A percentile compares a stretch with the other conserved stretches of the same genome.
Evolutionary conservation across 2,888 invertebrate species (phyloP).

Genomic region (Coleophora deauratella): DNA sequence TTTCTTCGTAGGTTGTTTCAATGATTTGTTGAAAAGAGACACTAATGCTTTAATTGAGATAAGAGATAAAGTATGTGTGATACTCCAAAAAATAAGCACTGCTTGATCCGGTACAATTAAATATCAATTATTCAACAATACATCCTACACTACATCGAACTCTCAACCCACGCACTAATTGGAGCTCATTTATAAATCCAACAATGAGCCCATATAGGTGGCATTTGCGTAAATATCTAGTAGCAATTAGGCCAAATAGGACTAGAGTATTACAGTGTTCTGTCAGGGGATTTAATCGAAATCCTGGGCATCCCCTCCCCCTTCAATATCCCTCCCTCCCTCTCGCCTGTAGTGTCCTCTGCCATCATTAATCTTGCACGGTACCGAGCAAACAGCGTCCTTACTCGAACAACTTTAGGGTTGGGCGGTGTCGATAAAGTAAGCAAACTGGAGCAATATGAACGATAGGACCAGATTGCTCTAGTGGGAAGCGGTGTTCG

Average conservation of each 20-base stretch:
- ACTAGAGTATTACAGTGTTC: slow-evolving; percentile 19
- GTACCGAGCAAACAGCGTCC: slow-evolving; percentile 47
- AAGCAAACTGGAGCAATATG: slow-evolving; percentile 38
- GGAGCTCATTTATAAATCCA: slow-evolving; percentile 43
- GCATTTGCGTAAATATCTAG: slow-evolving; percentile 36
- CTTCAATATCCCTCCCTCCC: slow-evolving; percentile 15
- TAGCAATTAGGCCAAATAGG: slow-evolving; percentile 45
- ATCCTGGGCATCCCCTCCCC: slow-evolving; percentile 24
- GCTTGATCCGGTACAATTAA: no score
- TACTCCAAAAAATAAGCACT: no score
- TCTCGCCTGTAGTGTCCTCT: slow-evolving; percentile 37
- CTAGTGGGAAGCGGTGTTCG: slow-evolving; percentile 7
- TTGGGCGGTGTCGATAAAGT: slow-evolving; percentile 44
- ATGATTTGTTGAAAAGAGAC: no score
- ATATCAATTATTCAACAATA: no score
- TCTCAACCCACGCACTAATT: slow-evolving; percentile 26
- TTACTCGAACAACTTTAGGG: slow-evolving; percentile 41
- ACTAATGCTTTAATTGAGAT: no score
- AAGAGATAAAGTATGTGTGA: no score
- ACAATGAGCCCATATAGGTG: slow-evolving; percentile 28
- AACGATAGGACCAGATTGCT: slow-evolving; percentile 25
- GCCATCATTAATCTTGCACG: slow-evolving; percentile 66
- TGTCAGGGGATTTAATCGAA: slow-evolving; percentile 30
- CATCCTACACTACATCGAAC: not conserved
- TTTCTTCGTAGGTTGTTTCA: no score